A percentile compares a stretch with the other conserved stretches of the same genome.
phyloP scores from a whole-genome alignment of 1,140 invertebrate genomes.

The Hylaeus volcanicus region DNA sequence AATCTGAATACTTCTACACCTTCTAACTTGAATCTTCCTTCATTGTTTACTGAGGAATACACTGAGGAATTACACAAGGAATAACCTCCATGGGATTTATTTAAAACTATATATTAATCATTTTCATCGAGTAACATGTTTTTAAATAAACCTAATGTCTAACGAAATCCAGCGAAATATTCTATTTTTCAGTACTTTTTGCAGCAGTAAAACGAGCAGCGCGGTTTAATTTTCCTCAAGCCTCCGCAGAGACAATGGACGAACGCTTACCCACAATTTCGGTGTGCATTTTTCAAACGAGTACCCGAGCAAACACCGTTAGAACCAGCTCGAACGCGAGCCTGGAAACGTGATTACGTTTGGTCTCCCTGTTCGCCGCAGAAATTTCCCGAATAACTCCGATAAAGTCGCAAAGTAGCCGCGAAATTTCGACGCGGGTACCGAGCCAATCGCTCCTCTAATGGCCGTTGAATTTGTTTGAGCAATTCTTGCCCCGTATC shows the following conservation, averaged over 20 bases:
- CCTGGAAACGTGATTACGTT: neutral
- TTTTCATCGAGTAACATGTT: no score
- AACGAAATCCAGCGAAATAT: no score
- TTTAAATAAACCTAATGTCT: no score
- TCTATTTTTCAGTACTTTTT: no score
- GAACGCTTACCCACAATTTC: neutral
- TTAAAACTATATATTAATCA: no score
- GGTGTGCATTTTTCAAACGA: neutral
- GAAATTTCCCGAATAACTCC: neutral
- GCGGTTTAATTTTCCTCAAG: no score
- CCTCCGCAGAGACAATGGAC: neutral
- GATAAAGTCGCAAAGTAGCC: conserved; percentile 19
- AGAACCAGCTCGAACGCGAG: neutral
- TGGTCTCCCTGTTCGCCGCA: neutral
- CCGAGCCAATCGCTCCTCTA: conserved; percentile 4
- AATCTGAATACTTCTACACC: no score
- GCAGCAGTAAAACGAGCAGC: no score
- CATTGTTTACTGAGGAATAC: no score
- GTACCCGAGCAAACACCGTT: neutral
- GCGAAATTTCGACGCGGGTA: neutral
- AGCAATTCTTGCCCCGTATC: conserved; percentile 33
- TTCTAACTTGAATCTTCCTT: no score
- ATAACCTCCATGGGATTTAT: no score
- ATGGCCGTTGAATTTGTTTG: conserved; percentile 26
- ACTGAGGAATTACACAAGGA: no score